A percentile compares a stretch with the other conserved stretches of the same genome.
These are phyloP conservation scores for Drosophila baimaii DNA, from an alignment of 1,140 invertebrate genomes.

Conservation along the genomic window DNA sequence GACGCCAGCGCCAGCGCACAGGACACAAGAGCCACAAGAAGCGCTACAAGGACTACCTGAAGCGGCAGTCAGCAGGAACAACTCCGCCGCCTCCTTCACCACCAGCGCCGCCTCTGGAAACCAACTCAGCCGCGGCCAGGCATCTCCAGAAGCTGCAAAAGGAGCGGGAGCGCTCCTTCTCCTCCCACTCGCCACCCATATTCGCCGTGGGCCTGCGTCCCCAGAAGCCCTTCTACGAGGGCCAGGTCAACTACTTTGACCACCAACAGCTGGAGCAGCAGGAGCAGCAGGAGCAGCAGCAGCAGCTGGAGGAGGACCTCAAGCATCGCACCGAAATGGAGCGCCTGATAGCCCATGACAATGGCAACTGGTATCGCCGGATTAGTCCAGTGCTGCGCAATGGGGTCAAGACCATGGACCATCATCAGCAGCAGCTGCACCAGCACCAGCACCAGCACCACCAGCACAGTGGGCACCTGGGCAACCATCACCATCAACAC, in stretches of 20 bases:
- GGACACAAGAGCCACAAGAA: conserved; percentile 82
- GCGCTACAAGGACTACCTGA: conserved; percentile 76
- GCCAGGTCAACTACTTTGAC: conserved; percentile 75
- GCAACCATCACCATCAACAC: conserved; percentile 25
- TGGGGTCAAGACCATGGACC: conserved; percentile 54
- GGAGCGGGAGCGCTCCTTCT: conserved; percentile 17
- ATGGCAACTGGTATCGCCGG: conserved; percentile 72
- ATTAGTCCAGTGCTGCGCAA: conserved; percentile 73
- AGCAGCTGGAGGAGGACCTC: conserved; percentile 27
- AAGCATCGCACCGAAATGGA: conserved; percentile 64
- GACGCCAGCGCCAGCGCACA: conserved; percentile 63
- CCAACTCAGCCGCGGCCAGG: neutral
- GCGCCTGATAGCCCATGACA: conserved; percentile 66
- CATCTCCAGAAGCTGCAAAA: conserved; percentile 52
- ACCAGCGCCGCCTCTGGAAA: neutral
- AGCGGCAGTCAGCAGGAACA: conserved; percentile 25
- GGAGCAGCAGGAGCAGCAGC: conserved; percentile 12
- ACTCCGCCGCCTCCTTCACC: neutral
- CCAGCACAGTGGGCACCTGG: conserved; percentile 27
- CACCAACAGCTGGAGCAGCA: conserved; percentile 35
- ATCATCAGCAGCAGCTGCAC: conserved; percentile 33
- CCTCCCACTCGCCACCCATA: conserved; percentile 53
- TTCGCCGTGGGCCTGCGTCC: conserved; percentile 54
- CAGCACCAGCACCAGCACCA: conserved; percentile 23
- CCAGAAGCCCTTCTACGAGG: conserved; percentile 73